These are phyloP conservation scores for Pelochelys cantorii DNA, from an alignment of 2,797 vertebrate genomes.

Conservation along the genomic window DNA sequence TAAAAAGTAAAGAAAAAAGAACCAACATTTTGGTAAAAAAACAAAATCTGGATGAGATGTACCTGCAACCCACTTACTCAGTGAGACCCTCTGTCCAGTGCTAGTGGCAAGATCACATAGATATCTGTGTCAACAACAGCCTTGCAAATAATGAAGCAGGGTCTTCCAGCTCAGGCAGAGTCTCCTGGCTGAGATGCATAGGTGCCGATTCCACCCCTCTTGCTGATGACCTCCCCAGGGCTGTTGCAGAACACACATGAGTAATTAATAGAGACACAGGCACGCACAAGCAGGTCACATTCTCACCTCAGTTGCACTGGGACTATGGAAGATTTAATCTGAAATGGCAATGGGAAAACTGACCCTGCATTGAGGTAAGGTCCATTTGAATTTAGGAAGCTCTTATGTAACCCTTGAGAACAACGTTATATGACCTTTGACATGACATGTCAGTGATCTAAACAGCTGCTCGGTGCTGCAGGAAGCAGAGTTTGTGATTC, in stretches of 20 bases:
- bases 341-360: neutral
- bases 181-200: neutral
- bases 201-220: neutral
- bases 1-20: neutral
- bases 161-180: neutral
- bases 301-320: neutral
- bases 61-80: neutral
- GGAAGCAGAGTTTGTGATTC: fast-evolving
- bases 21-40: neutral
- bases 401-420: neutral
- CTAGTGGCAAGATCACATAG: neutral
- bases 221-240: neutral
- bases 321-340: neutral
- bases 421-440: neutral
- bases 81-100: neutral
- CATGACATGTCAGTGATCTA: too few relatives aligned
- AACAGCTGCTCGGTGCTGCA: neutral
- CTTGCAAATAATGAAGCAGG: neutral
- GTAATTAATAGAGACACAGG: neutral
- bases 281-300: neutral
- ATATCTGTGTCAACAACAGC: neutral
- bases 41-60: neutral
- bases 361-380: neutral
- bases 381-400: neutral
- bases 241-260: neutral